phyloP scores from a whole-genome alignment of 2,113 vertebrate species.

The Aegotheles bennettii region DNA sequence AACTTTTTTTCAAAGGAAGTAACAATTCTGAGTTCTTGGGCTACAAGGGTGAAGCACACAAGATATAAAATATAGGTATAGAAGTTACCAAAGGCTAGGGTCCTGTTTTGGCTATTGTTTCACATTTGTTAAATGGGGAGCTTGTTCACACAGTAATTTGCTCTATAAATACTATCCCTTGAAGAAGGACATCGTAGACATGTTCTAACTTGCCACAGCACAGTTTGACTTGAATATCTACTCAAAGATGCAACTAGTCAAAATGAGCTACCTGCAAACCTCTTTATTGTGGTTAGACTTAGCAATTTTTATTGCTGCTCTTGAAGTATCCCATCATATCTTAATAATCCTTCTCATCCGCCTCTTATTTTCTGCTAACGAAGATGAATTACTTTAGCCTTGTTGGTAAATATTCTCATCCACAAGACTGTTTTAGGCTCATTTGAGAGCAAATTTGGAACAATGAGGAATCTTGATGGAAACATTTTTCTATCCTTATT shows the following conservation, averaged over 20 bases:
- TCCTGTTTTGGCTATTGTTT: not conserved
- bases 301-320: not conserved
- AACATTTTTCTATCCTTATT: not conserved
- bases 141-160: not conserved
- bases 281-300: not conserved
- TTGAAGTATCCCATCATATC: not conserved
- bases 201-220: not conserved
- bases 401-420: not conserved
- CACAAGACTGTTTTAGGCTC: not conserved
- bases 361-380: not conserved
- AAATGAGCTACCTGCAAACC: not conserved
- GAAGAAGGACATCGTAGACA: not conserved
- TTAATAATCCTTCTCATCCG: not conserved
- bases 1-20: not conserved
- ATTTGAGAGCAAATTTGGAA: not conserved
- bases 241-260: not conserved
- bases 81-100: not conserved
- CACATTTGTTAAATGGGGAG: not conserved
- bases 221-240: not conserved
- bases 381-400: not conserved
- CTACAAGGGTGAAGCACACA: not conserved
- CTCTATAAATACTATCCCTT: not conserved
- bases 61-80: accelerated
- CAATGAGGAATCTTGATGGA: not conserved
- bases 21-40: not conserved